Base-by-base conservation (phyloP, 1,140 invertebrate species). In the Druon quercuslanigerum region DNA sequence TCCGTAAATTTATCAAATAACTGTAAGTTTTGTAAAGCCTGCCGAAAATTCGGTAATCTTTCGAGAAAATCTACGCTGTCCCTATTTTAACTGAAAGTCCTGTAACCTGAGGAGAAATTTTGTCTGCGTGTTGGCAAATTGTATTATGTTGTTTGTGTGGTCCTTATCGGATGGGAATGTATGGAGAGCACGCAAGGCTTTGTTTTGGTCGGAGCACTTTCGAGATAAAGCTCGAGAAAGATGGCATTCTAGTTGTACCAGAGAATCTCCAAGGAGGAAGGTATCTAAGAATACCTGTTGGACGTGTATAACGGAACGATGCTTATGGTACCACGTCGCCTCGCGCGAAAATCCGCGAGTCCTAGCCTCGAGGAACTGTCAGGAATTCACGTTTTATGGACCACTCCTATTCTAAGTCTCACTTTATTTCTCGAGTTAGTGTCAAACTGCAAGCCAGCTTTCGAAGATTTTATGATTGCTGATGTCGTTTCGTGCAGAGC, bases 241-340 rank as follows among this genome's bases (percentile, higher is more conserved):
- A 40, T 40, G 25, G 25, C 60, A 66, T 66, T 66, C 25, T 66
- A 46, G 60, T 46, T 20, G 60, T 40, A 66, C 57, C 57, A 33
- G 20, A 66, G 60, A 40, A 25, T 25, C 60, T n/a, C 25, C 5
- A 8, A 66, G 60, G 25, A 66, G 33, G 25, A 46, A 66, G 25
- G 60, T 66, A 66, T 66, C 25, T 66, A 66, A 66, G 60, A 66
- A 66, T 66, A 66, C 60, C 60, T 66, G 60, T 66, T 66, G 60
- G 33, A 33, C 60, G 25, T 66, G 60, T 66, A 66, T 66, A 66
- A 66, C 60, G 60, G 60, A 66, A 66, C 60, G 60, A 66, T 33
- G 60, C 20, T 66, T 66, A 66, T 66, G 60, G 60, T 66, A 66
- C 60, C 60, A 66, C 13, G 60, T 66, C 60, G 60, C 60, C n/a